Evolutionary conservation across 1,140 invertebrate genomes (phyloP), one percentile per base, ranked within the genome.

Genomic region (Drosophila virilis): DNA sequence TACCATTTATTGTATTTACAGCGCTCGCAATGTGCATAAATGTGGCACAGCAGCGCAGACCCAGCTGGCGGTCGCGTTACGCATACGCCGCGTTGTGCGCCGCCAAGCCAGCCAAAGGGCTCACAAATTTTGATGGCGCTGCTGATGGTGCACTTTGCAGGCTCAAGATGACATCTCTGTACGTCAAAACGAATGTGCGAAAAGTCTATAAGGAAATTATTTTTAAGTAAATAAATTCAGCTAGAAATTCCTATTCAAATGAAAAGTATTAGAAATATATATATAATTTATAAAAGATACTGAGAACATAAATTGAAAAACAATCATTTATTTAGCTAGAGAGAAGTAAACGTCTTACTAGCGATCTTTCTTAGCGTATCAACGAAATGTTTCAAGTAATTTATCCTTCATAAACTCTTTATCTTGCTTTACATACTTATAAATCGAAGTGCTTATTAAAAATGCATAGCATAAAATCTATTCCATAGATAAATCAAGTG

Each of bases 1-100:
- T 77, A 67, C 78, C 82, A 86, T 85, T 85, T 75, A 79, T 85
- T 80, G 81, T 85, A 74, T 74, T 86, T 82, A 76, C 35, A 74
- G 48, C 33, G 46, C 66, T 32, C 17, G 45, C 62, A 54, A 40
- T 52, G 64, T 67, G 64, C 70, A 73, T 51, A 57, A 72, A 67
- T 73, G 64, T 55, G 40, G 59, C 48, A 28, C 22, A 28, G 22
- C 22, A 28, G 22, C 55, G 22, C 55, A 60, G 66, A 28, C 38
- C n/a, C 52, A 73, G 64, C 70, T 59, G 62, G 17, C 38, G 15
- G 35, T 17, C 13, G 45, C 51, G 38, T 69, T 61, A 69, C 66
- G 66, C 71, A 69, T 69, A 67, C 64, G 70, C 64, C 55, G 58
- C 58, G 48, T 28, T 51, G 60, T n/a, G 60, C 58, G 22, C 45